Evolutionary conservation across 2,113 vertebrate genomes (phyloP), one percentile per base, ranked within the genome.

Genomic region (Clarias batrachus): DNA sequence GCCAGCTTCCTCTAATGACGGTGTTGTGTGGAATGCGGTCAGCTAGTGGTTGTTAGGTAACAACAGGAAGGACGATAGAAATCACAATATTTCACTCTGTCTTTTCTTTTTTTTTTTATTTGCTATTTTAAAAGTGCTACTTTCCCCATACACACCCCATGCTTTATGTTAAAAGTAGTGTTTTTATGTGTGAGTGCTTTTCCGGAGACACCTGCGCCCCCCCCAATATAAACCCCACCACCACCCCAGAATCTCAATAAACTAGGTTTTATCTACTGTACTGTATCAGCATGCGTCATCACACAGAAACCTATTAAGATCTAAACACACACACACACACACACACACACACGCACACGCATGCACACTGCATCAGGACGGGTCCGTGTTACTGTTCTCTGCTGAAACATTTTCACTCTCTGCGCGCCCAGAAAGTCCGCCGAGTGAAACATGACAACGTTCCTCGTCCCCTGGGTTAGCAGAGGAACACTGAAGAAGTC

Each of bases 21-120:
- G 90, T 92, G 91, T 93, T 93, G 4, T 87, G 37, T 93, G 94
- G 94, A 94, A 94, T 93, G 92, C 70, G 21, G 93, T 93, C 94
- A 95, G 92, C 93, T 91, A 60, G 91, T 83, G 68, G 93, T 96
- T 95, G 93, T 95, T 95, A 94, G 94, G 94, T 95, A 95, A 95
- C 94, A 92, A 87, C 89, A 87, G 33, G 89, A 91, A 87, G 86
- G 91, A 37, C 30, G 59, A 83, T 37, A 80, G 84, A 76, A 82
- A 27, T 88, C 30, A 7, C 10, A 73, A 33, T 70, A 70, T 60
- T 62, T 21, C 27, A 11, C 27, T 11, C 27, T 8, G 27, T 78
- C 23, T 56, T 56, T 30, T 13, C 56, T 48, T 41, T 41, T 41
- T 41, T 41, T 6, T 7, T 7, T 41, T 37, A 1, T 74, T 41